A percentile compares a stretch with the other conserved stretches of the same genome.
Evolutionary conservation across 2,888 invertebrate species (phyloP).

Genomic region (Polylopha cassiicola): DNA sequence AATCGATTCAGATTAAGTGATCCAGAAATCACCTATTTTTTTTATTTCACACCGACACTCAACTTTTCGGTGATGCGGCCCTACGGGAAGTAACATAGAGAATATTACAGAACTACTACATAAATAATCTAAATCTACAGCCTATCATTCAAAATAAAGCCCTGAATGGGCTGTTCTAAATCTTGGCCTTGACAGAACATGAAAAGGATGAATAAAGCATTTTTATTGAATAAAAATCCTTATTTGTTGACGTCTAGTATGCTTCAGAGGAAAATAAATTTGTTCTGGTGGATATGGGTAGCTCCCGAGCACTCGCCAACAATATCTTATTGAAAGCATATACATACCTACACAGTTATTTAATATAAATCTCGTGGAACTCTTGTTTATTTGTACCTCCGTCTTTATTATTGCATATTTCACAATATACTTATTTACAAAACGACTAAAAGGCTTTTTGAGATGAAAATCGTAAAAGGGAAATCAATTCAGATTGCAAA

Average conservation of each 20-base stretch:
- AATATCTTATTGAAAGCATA: constrained; percentile 58
- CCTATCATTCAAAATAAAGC: constrained; percentile 28
- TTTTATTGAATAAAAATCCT: constrained; percentile 67
- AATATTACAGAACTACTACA: constrained; percentile 29
- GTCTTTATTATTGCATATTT: constrained; percentile 6
- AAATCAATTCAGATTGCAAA: constrained; percentile 16
- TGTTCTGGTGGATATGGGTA: constrained; percentile 57
- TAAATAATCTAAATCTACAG: constrained; percentile 30
- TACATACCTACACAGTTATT: constrained; percentile 25
- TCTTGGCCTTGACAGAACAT: constrained; percentile 35
- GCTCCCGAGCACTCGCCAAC: constrained; percentile 52
- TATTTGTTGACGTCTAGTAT: constrained; percentile 73
- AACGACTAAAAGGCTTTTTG: constrained; percentile 3
- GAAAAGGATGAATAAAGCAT: constrained; percentile 52
- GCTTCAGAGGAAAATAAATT: constrained; percentile 69
- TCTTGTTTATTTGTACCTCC: constrained; percentile 16
- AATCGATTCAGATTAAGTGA: no score
- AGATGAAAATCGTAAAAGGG: constrained; percentile 12
- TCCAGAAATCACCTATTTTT: no score
- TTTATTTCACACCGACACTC: no score
- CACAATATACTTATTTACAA: not conserved
- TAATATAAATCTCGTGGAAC: constrained; percentile 4
- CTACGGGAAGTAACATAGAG: no score
- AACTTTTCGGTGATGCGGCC: no score
- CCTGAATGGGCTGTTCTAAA: constrained; percentile 18